phyloP scores from a whole-genome alignment of 2,797 vertebrate species.

The Megalops cyprinoides region DNA sequence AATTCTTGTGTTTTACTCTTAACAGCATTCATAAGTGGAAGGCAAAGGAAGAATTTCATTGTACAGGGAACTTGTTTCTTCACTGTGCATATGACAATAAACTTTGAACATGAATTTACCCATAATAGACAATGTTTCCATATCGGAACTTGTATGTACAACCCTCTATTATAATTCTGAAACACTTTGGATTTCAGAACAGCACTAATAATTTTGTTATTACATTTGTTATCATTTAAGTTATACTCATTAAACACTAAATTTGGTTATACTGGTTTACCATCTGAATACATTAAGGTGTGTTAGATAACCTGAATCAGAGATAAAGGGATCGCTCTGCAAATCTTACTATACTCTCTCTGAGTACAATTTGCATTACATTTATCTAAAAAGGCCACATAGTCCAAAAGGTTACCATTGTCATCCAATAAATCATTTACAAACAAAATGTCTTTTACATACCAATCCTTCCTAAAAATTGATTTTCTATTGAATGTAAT shows the following conservation, averaged over 20 bases:
- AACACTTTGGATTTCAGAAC: background rate
- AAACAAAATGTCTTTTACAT: slow-evolving; percentile 12
- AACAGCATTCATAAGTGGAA: too few species aligned
- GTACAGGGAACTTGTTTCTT: too few species aligned
- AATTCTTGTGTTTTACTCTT: too few species aligned
- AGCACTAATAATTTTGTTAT: background rate
- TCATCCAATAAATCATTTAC: slow-evolving; percentile 27
- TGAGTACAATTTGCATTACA: slow-evolving; percentile 11
- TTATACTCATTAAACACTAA: background rate
- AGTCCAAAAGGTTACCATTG: slow-evolving; percentile 19
- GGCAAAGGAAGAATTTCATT: too few species aligned
- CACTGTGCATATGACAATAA: too few species aligned
- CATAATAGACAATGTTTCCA: too few species aligned
- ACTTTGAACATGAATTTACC: too few species aligned
- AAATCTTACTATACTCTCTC: slow-evolving; percentile 15
- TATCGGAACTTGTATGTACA: too few species aligned
- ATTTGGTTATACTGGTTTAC: background rate
- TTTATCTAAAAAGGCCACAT: slow-evolving; percentile 8
- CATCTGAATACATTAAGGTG: background rate
- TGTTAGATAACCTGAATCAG: background rate
- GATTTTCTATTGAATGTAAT: slow-evolving; percentile 3
- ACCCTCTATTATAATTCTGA: too few species aligned
- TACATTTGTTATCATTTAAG: slow-evolving; percentile 9
- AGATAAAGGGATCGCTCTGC: background rate
- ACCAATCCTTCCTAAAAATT: background rate